Base-by-base conservation (phyloP, 2,113 vertebrate genomes). In the Lampris megalopsis region DNA sequence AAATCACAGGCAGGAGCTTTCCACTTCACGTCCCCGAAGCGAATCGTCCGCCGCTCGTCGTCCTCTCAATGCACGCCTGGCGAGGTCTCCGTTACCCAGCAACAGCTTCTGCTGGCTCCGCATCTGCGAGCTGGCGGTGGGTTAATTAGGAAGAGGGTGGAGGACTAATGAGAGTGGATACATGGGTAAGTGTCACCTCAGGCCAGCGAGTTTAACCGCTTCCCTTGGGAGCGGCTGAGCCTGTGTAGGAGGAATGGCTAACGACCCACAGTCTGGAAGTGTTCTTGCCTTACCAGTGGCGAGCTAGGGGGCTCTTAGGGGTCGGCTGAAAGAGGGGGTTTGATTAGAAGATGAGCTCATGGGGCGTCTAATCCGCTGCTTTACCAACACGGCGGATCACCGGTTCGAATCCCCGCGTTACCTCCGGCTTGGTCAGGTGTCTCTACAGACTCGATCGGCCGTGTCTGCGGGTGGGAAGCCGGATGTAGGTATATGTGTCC, bases 131-230 rank as follows among this genome's bases (percentile, higher is more conserved):
- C 53, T 10, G 13, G 42, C 61, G 47, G 81, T 70, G 41, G 48
- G 66, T 85, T 61, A 75, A 60, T 85, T 59, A 68, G 75, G 79
- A 89, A 84, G 68, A 82, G 48, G 54, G 50, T 82, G 70, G 24
- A 43, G 13, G 6, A 57, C 61, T 85, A 91, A 90, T 82, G 85
- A 89, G 79, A 76, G 40, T 50, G 73, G 71, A 80, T 72, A 78
- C 79, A 83, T 83, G 82, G 76, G 38, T 9, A 41, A 84, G 59
- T 80, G 69, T 85, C 86, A 82, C 77, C 80, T 61, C 66, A 52
- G 76, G 68, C 76, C 79, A 80, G 61, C 71, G n/a, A 6, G 84
- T 77, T 81, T 86, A 89, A 89, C 89, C 77, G 85, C 78, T 79
- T 69, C 80, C 77, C 77, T 68, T 80, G 68, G 73, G 77, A 66